Conservation (phyloP, 1,140 invertebrate genomes). For the Linepithema humile region DNA sequence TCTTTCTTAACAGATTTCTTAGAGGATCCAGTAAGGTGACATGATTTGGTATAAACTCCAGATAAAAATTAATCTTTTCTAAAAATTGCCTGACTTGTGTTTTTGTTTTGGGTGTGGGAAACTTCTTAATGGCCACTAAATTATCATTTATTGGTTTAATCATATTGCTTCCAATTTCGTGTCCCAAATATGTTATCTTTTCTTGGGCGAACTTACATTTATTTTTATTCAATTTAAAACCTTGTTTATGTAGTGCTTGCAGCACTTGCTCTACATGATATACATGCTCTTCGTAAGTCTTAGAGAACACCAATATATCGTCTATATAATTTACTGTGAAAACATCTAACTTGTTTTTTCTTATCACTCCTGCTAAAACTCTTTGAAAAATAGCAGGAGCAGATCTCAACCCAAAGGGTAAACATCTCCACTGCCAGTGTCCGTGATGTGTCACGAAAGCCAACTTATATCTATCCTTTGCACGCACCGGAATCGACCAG, state of each 20-base stretch:
- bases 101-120: not conserved
- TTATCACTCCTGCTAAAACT: slow-evolving; percentile 24
- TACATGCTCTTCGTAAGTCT: slow-evolving; percentile 21
- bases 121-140: not conserved
- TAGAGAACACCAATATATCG: slow-evolving; percentile 34
- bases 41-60: not conserved
- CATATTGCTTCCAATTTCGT: not conserved
- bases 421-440: slow-evolving; percentile 44
- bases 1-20: not conserved
- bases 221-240: not conserved
- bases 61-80: not conserved
- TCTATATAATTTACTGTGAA: slow-evolving; percentile 43
- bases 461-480: slow-evolving; percentile 14
- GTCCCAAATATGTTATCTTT: not conserved
- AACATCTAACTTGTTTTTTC: too few species aligned
- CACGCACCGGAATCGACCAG: slow-evolving; percentile 63
- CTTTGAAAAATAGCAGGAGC: slow-evolving; percentile 65
- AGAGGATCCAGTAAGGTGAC: not conserved
- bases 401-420: slow-evolving; percentile 76
- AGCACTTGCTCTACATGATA: slow-evolving; percentile 11
- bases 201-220: not conserved
- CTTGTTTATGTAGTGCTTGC: not conserved
- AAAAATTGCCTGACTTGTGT: not conserved
- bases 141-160: not conserved
- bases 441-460: slow-evolving; percentile 26